Base-by-base conservation (phyloP, 2,888 invertebrate genomes). In the Xanthorhoe spadicearia region DNA sequence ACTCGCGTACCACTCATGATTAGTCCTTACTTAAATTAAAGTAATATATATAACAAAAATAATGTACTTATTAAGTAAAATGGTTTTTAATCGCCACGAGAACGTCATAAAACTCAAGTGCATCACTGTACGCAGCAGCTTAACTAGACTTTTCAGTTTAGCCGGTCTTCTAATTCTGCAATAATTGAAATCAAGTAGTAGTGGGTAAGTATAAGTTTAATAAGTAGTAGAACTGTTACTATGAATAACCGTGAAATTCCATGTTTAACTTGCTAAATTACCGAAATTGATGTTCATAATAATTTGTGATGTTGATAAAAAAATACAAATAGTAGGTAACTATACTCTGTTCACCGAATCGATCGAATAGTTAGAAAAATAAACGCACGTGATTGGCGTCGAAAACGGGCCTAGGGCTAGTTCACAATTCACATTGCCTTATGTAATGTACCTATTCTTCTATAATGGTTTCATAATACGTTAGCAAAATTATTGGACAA, bases 101-200 rank as follows among this genome's bases (percentile, higher is more conserved):
- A 19, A 57, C 52, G 48, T 35, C 18, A 53, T 48, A 51, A 48
- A 51, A 23, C 13, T 51, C 9, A 54, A 54, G 56, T 51, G 43
- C 48, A 49, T 28, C 60, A 64, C 60, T 56, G 46, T 13, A 43
- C 38, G 46, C 46, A 46, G 10, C 8, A 38, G 8, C 2, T 15
- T 43, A 58, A 8, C 28, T 53, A 64, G 58, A 59, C 49, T 38
- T 49, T 53, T 64, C 52, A 58, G 18, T 28, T 18, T n/a, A 46
- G 63, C 46, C 51, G 52, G 57, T 53, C 61, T 64, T 61, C 48
- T 61, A 58, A 17, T 63, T 63, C 61, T 67, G 63, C 51, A 66
- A 66, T 53, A 66, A 66, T 53, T 54, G 48, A 69, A 63, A 52
- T 55, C 59, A 59, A 49, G 35, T 46, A 17, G 48, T n/a, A 10